Percentiles rank a stretch among this genome's conserved stretches.
phyloP scores from a whole-genome alignment of 2,888 invertebrate species.

The Melinaea marsaeus region DNA sequence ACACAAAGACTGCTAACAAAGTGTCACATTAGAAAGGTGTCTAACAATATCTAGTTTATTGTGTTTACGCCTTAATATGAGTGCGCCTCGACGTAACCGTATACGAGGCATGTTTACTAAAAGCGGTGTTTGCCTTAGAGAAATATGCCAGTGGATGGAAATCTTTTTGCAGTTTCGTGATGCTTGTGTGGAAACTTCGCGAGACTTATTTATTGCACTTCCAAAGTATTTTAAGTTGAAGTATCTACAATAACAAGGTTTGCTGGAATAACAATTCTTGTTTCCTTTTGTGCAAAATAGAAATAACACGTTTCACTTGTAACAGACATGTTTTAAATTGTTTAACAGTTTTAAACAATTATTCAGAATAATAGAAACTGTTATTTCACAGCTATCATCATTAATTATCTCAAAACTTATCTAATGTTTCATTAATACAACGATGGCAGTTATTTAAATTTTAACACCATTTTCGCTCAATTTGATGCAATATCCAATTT shows the following conservation, averaged over 20 bases:
- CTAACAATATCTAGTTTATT: slow-evolving; percentile 6
- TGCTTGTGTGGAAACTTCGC: slow-evolving; percentile 9
- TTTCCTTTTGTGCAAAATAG: slow-evolving; percentile 3
- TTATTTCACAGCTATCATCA: too few relatives aligned
- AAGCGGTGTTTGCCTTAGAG: slow-evolving; percentile 24
- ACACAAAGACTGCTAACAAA: neutral
- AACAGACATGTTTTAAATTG: neutral
- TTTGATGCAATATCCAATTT: slow-evolving; percentile 13
- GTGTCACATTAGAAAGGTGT: slow-evolving; percentile 1
- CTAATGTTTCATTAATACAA: neutral
- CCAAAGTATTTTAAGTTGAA: slow-evolving; percentile 9
- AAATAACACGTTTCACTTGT: neutral
- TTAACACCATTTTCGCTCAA: neutral
- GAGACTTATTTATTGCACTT: slow-evolving; percentile 8
- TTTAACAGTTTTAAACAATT: neutral
- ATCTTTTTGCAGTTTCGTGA: slow-evolving; percentile 17
- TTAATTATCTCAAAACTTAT: too few relatives aligned
- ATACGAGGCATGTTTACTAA: slow-evolving; percentile 33
- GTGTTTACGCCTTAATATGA: slow-evolving; percentile 14
- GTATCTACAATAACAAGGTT: slow-evolving; percentile 7
- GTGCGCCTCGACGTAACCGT: slow-evolving; percentile 34
- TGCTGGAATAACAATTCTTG: slow-evolving; percentile 4
- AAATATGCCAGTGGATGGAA: slow-evolving; percentile 22
- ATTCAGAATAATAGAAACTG: neutral
- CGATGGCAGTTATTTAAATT: neutral